These are phyloP conservation scores for Montifringilla adamsi DNA, from an alignment of 2,113 vertebrate species.

Conservation along the genomic window DNA sequence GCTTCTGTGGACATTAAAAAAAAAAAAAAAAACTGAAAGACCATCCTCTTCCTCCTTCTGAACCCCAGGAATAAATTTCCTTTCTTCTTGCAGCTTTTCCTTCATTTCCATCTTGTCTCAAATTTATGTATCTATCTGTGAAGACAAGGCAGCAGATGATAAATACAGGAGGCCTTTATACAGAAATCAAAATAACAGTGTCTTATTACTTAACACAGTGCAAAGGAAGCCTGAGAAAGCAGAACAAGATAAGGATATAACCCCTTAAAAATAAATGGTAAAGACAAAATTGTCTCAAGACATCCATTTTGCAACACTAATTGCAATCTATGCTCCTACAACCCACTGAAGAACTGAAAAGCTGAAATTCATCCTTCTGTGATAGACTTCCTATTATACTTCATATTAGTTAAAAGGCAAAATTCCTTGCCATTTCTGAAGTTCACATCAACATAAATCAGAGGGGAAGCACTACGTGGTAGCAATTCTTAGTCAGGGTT, in stretches of 20 bases:
- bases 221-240: background rate
- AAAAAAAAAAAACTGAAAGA: background rate
- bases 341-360: background rate
- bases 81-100: background rate
- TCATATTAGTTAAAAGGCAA: background rate
- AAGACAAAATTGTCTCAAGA: background rate
- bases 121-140: background rate
- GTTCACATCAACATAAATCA: background rate
- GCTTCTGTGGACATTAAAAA: background rate
- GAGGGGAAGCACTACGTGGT: background rate
- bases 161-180: background rate
- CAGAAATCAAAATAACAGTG: background rate
- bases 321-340: background rate
- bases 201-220: background rate
- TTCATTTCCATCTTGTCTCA: background rate
- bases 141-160: background rate
- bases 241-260: background rate
- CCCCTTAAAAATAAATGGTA: background rate
- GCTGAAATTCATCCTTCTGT: background rate
- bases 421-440: background rate
- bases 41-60: fast-evolving
- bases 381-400: background rate
- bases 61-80: background rate
- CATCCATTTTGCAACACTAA: background rate
- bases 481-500: background rate